Conservation (phyloP, 2,888 invertebrate genomes). For the Buathra laborator region DNA sequence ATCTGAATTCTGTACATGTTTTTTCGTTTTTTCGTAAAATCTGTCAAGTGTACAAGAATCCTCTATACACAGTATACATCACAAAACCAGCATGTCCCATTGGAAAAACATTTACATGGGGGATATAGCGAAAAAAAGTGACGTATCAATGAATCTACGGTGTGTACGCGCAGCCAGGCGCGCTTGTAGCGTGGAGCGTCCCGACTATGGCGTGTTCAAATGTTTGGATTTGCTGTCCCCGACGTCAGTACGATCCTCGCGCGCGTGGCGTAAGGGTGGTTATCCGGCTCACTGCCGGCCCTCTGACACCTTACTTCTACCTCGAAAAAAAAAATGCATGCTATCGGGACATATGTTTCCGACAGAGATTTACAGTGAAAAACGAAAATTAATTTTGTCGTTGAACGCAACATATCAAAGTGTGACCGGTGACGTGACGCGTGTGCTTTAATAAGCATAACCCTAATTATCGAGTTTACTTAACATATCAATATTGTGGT, state of each 20-base stretch:
- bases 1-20: too few species aligned
- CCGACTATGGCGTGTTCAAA: conserved; percentile 52
- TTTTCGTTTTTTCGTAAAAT: too few species aligned
- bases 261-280: conserved; percentile 78
- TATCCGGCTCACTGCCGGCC: conserved; percentile 32
- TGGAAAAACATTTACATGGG: neutral
- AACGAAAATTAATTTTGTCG: neutral
- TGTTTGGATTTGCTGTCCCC: conserved; percentile 61
- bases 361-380: neutral
- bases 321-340: neutral
- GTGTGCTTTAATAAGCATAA: conserved; percentile 48
- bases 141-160: neutral
- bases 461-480: neutral
- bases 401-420: conserved; percentile 56
- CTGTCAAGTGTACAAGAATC: too few species aligned
- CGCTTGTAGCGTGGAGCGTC: conserved; percentile 35
- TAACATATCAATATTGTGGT: conserved; percentile 28
- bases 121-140: neutral
- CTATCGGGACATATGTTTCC: neutral
- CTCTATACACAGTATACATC: too few species aligned
- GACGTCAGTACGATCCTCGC: conserved; percentile 76
- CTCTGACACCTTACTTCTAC: conserved; percentile 1
- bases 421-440: conserved; percentile 39
- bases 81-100: neutral
- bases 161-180: conserved; percentile 28